phyloP scores from a whole-genome alignment of 2,888 invertebrate species.

The Apotomis betuletana region DNA sequence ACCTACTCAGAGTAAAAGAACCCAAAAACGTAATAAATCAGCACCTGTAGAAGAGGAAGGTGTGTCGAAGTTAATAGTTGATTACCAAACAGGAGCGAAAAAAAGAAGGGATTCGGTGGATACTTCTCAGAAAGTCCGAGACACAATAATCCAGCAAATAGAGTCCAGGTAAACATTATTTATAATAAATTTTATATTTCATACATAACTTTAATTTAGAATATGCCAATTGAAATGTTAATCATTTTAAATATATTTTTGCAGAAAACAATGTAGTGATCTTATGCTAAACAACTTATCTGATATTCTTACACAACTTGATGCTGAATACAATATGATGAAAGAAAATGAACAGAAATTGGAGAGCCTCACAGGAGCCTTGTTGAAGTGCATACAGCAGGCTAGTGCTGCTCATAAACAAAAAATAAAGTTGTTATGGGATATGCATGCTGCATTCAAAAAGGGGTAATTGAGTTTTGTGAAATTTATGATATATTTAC shows the following conservation, averaged over 20 bases:
- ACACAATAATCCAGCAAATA: slow-evolving; percentile 64
- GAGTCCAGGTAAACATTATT: slow-evolving; percentile 60
- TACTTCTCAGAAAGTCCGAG: slow-evolving; percentile 66
- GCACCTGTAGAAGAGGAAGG: slow-evolving; percentile 58
- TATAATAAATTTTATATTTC: slow-evolving; percentile 3
- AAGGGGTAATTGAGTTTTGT: slow-evolving; percentile 58
- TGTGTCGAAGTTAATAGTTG: slow-evolving; percentile 56
- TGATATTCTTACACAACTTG: slow-evolving; percentile 61
- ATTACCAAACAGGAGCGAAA: slow-evolving; percentile 58
- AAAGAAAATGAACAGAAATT: slow-evolving; percentile 74
- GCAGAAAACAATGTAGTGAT: slow-evolving; percentile 65
- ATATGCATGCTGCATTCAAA: slow-evolving; percentile 61
- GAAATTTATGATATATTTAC: not conserved
- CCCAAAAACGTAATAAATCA: slow-evolving; percentile 55
- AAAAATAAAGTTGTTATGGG: slow-evolving; percentile 64
- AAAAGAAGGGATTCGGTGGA: slow-evolving; percentile 62
- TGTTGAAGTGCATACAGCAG: slow-evolving; percentile 71
- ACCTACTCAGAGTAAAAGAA: slow-evolving; percentile 60
- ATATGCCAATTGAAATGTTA: no score
- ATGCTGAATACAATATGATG: slow-evolving; percentile 65
- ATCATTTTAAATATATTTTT: slow-evolving; percentile 41
- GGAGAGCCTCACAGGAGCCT: slow-evolving; percentile 64
- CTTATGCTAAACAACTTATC: slow-evolving; percentile 60
- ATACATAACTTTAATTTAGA: not conserved
- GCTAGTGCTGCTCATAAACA: slow-evolving; percentile 65